These are phyloP conservation scores for Furcifer pardalis DNA, from an alignment of 2,797 vertebrate species.

Conservation along the genomic window DNA sequence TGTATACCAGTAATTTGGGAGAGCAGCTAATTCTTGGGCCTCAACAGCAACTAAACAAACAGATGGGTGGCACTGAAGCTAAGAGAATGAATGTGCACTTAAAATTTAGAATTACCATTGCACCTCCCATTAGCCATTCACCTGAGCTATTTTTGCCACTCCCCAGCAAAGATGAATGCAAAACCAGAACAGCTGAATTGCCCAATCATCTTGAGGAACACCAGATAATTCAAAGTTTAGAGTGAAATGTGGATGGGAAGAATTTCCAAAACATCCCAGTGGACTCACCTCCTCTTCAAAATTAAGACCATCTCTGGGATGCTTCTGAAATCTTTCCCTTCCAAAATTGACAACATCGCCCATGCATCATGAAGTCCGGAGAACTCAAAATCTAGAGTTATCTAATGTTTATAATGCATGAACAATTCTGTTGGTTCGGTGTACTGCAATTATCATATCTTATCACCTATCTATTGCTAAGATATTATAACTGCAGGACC, in stretches of 20 bases:
- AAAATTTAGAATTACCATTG: not conserved
- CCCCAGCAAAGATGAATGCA: not conserved
- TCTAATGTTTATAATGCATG: too few species aligned
- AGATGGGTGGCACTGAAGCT: not conserved
- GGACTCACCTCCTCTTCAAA: not conserved
- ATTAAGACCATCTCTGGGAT: too few species aligned
- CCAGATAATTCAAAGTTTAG: not conserved
- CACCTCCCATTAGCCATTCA: not conserved
- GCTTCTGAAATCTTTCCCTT: too few species aligned
- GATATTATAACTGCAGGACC: too few species aligned
- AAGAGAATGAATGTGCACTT: not conserved
- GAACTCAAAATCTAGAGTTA: too few species aligned
- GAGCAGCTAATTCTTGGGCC: not conserved
- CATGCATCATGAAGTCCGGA: too few species aligned
- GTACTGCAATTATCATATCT: too few species aligned
- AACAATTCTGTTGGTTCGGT: too few species aligned
- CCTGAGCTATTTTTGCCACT: not conserved
- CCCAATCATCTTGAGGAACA: not conserved
- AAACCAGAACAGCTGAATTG: not conserved
- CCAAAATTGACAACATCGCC: too few species aligned
- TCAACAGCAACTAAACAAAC: not conserved
- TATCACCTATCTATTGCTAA: too few species aligned
- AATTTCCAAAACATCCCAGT: too few species aligned
- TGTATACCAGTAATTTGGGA: not conserved
- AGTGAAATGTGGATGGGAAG: not conserved